Base-by-base conservation (phyloP, 1,140 invertebrate genomes). In the Drusus annulatus region DNA sequence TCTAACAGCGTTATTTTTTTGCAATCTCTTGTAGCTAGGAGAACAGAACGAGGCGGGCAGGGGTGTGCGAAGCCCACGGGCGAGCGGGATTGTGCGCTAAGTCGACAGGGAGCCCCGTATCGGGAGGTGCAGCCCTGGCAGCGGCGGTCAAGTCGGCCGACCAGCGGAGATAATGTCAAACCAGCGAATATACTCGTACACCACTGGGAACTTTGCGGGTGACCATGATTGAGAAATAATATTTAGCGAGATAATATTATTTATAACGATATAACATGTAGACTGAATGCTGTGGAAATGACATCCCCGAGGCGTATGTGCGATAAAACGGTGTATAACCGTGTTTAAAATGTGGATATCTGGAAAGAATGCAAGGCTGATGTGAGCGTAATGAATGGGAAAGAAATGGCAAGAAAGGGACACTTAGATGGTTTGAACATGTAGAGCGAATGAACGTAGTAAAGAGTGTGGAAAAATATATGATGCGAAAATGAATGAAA, bases 101-200 rank as follows among this genome's bases (percentile, higher is more conserved):
- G 76, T 78, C 76, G 76, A 78, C 76, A 69, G 51, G 75, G 60
- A 52, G 63, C 63, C 62, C 16, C 63, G 65, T 78, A 78, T 78
- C 76, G 23, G 50, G 45, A 51, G 76, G 62, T 25, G 63, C 65
- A 77, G 76, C 50, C 63, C 45, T 15, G 21, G 28, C 45, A 13
- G 52, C 45, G 45, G 69, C 31, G 52, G 56, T 60, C 74, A 60
- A 21, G 71, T 15, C 21, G 74, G 21, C 31, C 58, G 74, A 17
- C 54, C 56, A 13, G 8, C 16, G 17, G n/a, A 76, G 74, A 76
- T 76, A 76, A 36, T 60, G 74, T 58, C 65, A 28, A 25, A 17
- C 65, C 17, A 17, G 65, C 31, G 65, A 69, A 69, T 50, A 65
- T n/a, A 65, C 28, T 25, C n/a, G n/a, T n/a, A n/a, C n/a, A n/a